These are phyloP conservation scores for Eupithecia subfuscata DNA, from an alignment of 2,888 invertebrate species.

Conservation along the genomic window DNA sequence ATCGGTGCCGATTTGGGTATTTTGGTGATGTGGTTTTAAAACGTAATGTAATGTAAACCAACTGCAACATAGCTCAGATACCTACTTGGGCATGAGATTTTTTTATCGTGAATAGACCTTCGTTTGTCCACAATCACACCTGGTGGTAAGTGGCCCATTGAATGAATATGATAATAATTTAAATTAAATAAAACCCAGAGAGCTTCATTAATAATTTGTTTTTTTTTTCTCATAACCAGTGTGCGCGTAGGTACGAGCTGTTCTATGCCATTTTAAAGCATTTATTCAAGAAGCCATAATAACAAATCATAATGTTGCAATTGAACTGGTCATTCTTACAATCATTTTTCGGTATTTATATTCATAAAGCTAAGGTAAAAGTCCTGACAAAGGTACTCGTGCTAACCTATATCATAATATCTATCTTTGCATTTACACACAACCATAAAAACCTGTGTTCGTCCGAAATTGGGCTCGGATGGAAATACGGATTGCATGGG, in stretches of 20 bases:
- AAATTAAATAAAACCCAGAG: too few relatives aligned
- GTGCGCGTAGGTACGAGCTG: background rate
- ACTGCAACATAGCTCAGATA: background rate
- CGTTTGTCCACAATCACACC: background rate
- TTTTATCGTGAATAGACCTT: background rate
- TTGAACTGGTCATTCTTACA: background rate
- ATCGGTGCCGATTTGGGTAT: background rate
- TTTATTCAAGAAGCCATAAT: background rate
- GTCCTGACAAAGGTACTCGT: background rate
- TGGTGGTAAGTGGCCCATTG: background rate
- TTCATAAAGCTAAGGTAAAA: background rate
- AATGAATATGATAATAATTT: too few relatives aligned
- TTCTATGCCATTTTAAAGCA: background rate
- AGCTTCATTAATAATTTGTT: too few relatives aligned
- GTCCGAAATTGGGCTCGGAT: conserved; percentile 39
- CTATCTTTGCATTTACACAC: conserved; percentile 32
- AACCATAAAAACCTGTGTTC: conserved; percentile 35
- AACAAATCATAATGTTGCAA: background rate
- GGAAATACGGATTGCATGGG: conserved; percentile 53
- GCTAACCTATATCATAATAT: background rate
- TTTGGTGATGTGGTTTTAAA: background rate
- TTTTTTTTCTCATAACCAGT: background rate
- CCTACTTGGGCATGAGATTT: background rate
- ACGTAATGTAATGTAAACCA: too few relatives aligned
- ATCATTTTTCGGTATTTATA: background rate